phyloP scores from a whole-genome alignment of 2,888 invertebrate genomes.

The Phanerotoma sp. region DNA sequence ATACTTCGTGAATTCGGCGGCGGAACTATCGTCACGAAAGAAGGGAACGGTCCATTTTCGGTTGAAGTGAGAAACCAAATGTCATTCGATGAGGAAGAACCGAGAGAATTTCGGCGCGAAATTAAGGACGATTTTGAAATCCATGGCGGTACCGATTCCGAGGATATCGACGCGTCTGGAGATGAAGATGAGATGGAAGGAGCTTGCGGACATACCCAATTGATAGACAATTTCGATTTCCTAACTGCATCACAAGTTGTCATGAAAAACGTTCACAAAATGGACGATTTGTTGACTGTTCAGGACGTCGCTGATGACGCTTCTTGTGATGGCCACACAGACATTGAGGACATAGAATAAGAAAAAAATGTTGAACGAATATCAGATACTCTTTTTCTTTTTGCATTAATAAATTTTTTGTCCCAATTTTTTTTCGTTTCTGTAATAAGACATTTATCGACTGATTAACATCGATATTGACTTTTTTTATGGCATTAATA shows the following conservation, averaged over 20 bases:
- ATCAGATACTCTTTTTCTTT: neutral
- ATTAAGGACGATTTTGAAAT: conserved; percentile 36
- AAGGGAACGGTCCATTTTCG: conserved; percentile 55
- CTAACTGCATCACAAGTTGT: conserved; percentile 47
- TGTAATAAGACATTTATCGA: too few relatives aligned
- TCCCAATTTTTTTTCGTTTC: too few relatives aligned
- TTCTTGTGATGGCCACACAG: conserved; percentile 48
- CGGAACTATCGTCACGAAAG: conserved; percentile 52
- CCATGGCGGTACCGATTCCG: conserved; percentile 44
- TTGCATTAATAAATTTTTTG: too few relatives aligned
- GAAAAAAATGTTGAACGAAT: neutral
- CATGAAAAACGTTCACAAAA: conserved; percentile 49
- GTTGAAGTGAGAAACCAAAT: conserved; percentile 51
- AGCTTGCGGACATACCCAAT: conserved; percentile 40
- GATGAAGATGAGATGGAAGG: conserved; percentile 45
- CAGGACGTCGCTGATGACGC: conserved; percentile 39
- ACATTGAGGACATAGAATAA: conserved; percentile 53
- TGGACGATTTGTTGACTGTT: conserved; percentile 40
- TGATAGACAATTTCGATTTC: conserved; percentile 44
- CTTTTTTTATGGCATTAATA: too few relatives aligned
- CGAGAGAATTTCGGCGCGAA: conserved; percentile 31
- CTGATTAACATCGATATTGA: too few relatives aligned
- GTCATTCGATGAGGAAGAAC: conserved; percentile 34
- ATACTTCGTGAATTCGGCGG: conserved; percentile 48
- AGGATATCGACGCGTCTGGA: conserved; percentile 53